A percentile compares a stretch with the other conserved stretches of the same genome.
Conservation (phyloP, 2,888 invertebrate genomes). For the Leucophenga maculata region DNA sequence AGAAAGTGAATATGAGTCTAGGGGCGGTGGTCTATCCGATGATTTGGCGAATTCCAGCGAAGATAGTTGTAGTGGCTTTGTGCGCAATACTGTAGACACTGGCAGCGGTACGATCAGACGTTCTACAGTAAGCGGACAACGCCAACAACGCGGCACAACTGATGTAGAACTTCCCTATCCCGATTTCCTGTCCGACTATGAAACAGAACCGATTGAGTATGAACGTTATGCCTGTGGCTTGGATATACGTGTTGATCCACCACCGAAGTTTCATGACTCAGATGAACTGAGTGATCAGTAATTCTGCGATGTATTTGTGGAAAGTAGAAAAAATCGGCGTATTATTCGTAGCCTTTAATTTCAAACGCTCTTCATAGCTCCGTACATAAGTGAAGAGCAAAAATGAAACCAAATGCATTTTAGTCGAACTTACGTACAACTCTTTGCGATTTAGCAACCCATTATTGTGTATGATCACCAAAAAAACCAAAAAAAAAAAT, state of each 20-base stretch:
- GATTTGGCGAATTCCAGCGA: conserved; percentile 72
- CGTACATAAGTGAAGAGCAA: background rate
- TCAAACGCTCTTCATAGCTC: background rate
- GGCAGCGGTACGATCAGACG: conserved; percentile 56
- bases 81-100: conserved; percentile 32
- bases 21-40: conserved; percentile 69
- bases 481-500: no score
- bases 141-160: conserved; percentile 47
- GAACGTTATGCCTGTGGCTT: conserved; percentile 83
- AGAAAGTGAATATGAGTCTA: conserved; percentile 69
- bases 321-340: background rate
- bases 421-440: conserved; percentile 30
- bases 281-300: conserved; percentile 74
- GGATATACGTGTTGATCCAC: conserved; percentile 84
- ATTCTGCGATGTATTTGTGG: conserved; percentile 24
- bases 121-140: conserved; percentile 25
- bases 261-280: conserved; percentile 84
- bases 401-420: conserved; percentile 42
- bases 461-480: no score
- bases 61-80: conserved; percentile 64
- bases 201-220: conserved; percentile 75
- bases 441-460: conserved; percentile 7
- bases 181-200: conserved; percentile 73
- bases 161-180: conserved; percentile 74
- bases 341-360: background rate